Conservation (phyloP, 2,888 invertebrate species). For the Tachystola acroxantha region DNA sequence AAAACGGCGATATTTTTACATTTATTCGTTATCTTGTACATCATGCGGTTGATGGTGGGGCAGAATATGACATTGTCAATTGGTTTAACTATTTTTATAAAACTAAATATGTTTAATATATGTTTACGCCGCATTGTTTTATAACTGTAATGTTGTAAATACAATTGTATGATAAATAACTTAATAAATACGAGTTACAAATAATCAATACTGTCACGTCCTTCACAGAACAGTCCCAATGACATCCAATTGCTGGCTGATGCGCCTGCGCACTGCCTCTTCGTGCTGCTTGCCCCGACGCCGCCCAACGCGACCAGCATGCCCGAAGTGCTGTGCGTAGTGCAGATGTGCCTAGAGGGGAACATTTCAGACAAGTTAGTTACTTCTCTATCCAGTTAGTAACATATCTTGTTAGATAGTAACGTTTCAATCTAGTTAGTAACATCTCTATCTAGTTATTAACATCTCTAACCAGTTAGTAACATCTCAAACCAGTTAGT, state of each 20-base stretch:
- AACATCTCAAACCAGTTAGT: not conserved
- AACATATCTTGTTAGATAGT: not conserved
- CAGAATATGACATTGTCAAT: too few species aligned
- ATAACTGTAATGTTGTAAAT: too few species aligned
- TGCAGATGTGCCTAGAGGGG: conserved; percentile 90
- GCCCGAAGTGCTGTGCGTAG: conserved; percentile 95
- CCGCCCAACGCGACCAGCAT: conserved; percentile 83
- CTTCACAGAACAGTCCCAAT: conserved; percentile 93
- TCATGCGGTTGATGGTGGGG: too few species aligned
- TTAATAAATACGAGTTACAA: too few species aligned
- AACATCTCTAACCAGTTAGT: not conserved
- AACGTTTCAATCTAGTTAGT: not conserved
- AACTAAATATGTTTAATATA: too few species aligned
- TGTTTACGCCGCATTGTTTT: too few species aligned
- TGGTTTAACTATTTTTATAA: too few species aligned
- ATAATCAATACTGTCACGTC: too few species aligned
- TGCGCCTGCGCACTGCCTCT: conserved; percentile 98
- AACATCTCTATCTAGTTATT: not conserved
- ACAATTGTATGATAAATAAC: too few species aligned
- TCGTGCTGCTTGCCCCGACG: conserved; percentile 92
- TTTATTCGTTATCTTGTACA: too few species aligned
- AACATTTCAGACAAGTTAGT: conserved; percentile 80
- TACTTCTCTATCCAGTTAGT: not conserved
- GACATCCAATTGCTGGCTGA: conserved; percentile 99
- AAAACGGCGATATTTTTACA: too few species aligned